Evolutionary conservation across 2,113 vertebrate genomes (phyloP), one percentile per base, ranked within the genome.

Genomic region (Hemibagrus wyckioides): DNA sequence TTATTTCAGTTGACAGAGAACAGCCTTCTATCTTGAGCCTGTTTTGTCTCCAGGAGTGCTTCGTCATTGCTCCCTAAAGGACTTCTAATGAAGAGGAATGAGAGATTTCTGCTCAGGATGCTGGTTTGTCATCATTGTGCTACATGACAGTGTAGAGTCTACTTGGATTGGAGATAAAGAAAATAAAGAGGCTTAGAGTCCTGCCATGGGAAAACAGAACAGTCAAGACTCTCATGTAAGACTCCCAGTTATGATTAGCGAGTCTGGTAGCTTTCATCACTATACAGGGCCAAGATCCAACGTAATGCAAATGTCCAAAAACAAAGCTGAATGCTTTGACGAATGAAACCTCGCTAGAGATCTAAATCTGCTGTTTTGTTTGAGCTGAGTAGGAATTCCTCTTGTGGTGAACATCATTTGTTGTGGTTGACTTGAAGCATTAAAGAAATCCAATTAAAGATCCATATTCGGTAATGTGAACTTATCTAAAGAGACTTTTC

Each of bases 31-130:
- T 36, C 30, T 41, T 30, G 50, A 87, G 76, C 52, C 57, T 87
- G 57, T 83, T 67, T 65, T 89, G 15, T 77, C 4, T 50, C 6
- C 67, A 77, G 50, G 79, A 89, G 90, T 87, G 92, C 93, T 93
- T 94, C 92, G 91, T 93, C 91, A 91, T 88, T 76, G 56, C 91
- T 92, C 85, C 88, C 91, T 93, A 93, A 92, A 89, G 92, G 92
- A 90, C 92, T 56, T n/a, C 59, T 76, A 73, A 85, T 83, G 41
- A 88, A 86, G 89, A 91, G 90, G 92, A 88, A 63, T 86, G 89
- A 90, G 85, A 73, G 52, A 75, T 87, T 91, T 90, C 91, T 91
- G 87, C 92, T 91, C 93, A 89, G 89, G 54, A 39, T 41, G 54
- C 14, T 25, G 30, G 52, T 92, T 91, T 90, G 84, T 87, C 83